A percentile compares a stretch with the other conserved stretches of the same genome.
Conservation (phyloP, 2,888 invertebrate species). For the Holacanthella duospinosa region DNA sequence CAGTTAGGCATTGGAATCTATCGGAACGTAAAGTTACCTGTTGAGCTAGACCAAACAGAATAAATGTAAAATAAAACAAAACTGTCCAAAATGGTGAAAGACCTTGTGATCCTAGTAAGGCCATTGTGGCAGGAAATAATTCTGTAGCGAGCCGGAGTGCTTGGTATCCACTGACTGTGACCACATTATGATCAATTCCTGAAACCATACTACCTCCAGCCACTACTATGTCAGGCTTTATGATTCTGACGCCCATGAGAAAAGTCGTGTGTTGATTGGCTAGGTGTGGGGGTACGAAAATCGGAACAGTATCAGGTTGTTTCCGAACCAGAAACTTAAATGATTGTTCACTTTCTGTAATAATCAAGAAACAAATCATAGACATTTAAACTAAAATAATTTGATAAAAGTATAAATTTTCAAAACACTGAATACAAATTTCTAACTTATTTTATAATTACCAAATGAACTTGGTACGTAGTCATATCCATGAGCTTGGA, state of each 20-base stretch:
- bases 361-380: slow-evolving; percentile 17
- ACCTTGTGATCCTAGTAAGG: slow-evolving; percentile 58
- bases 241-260: slow-evolving; percentile 57
- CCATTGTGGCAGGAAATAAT: slow-evolving; percentile 74
- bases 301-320: slow-evolving; percentile 48
- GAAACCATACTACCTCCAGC: slow-evolving; percentile 6
- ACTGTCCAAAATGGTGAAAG: slow-evolving; percentile 82
- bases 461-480: slow-evolving; percentile 79
- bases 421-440: not conserved
- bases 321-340: slow-evolving; percentile 58
- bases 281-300: slow-evolving; percentile 53
- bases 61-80: slow-evolving; percentile 70
- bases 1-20: too few relatives aligned
- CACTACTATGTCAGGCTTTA: slow-evolving; percentile 44
- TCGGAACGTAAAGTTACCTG: too few relatives aligned
- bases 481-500: slow-evolving; percentile 59
- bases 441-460: slow-evolving; percentile 46
- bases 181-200: not conserved
- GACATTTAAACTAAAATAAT: not conserved
- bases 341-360: slow-evolving; percentile 58
- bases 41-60: slow-evolving; percentile 77
- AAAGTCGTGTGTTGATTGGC: slow-evolving; percentile 60
- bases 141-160: slow-evolving; percentile 76
- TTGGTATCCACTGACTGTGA: slow-evolving; percentile 50
- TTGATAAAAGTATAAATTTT: not conserved